Conservation (phyloP, 2,113 vertebrate genomes). For the Eidolon helvum region DNA sequence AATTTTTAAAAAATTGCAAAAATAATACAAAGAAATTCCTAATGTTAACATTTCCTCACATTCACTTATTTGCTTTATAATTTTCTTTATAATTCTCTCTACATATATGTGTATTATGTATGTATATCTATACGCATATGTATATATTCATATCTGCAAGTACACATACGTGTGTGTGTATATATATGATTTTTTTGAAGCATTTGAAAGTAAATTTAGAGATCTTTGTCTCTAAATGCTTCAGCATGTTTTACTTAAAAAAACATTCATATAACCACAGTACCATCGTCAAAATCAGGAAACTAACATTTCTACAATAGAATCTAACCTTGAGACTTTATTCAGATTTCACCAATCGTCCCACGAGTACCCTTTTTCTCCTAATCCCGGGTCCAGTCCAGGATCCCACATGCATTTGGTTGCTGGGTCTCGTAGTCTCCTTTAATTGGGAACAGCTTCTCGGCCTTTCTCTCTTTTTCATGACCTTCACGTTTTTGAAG, state of each 20-base stretch:
- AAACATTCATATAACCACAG: not conserved
- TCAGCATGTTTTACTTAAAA: not conserved
- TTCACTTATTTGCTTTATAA: not conserved
- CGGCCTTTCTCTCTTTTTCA: not conserved
- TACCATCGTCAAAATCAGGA: not conserved
- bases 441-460: not conserved
- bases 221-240: not conserved
- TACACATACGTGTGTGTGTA: not conserved
- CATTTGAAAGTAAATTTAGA: not conserved
- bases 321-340: not conserved
- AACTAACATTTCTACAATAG: not conserved
- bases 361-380: not conserved
- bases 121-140: too few relatives aligned
- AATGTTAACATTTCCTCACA: not conserved
- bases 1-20: not conserved
- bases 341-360: not conserved
- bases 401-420: not conserved
- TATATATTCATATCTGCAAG: too few relatives aligned
- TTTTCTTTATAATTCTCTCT: not conserved
- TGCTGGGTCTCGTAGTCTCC: not conserved
- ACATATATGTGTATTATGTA: not conserved
- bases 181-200: not conserved
- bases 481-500: not conserved
- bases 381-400: not conserved
- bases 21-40: not conserved